These are phyloP conservation scores for Columbina picui DNA, from an alignment of 2,113 vertebrate species.

Conservation along the genomic window DNA sequence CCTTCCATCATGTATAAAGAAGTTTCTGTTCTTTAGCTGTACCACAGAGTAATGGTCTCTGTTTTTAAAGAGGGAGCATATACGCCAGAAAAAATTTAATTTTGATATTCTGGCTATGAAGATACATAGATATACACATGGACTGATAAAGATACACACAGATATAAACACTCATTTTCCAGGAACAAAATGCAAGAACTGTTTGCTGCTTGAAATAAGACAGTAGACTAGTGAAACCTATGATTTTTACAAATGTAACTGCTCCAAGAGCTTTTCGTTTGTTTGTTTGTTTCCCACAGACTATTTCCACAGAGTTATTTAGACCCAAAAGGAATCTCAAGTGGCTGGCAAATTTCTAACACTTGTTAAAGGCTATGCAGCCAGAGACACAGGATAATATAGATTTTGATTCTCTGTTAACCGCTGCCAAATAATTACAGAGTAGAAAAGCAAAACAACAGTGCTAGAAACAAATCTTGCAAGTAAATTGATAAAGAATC, in stretches of 20 bases:
- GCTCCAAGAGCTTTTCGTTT: not conserved
- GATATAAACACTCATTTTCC: not conserved
- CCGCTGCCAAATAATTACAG: not conserved
- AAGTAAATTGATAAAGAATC: constrained; percentile 3
- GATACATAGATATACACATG: not conserved
- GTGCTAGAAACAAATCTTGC: constrained; percentile 4
- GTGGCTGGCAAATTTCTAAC: not conserved
- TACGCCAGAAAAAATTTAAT: not conserved
- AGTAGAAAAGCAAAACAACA: not conserved
- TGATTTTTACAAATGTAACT: not conserved
- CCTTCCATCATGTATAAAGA: not conserved
- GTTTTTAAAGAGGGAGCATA: not conserved
- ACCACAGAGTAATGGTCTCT: not conserved
- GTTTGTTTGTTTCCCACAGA: not conserved
- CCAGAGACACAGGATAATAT: not conserved
- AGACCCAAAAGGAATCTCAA: not conserved
- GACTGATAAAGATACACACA: not conserved
- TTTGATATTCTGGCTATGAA: not conserved
- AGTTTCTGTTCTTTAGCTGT: not conserved
- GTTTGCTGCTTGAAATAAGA: not conserved
- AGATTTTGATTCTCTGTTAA: not conserved
- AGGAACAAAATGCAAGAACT: not conserved
- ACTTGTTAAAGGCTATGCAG: not conserved
- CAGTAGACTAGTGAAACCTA: not conserved
- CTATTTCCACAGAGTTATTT: not conserved